phyloP scores from a whole-genome alignment of 2,113 vertebrate genomes.

The Australoheros scitulus region DNA sequence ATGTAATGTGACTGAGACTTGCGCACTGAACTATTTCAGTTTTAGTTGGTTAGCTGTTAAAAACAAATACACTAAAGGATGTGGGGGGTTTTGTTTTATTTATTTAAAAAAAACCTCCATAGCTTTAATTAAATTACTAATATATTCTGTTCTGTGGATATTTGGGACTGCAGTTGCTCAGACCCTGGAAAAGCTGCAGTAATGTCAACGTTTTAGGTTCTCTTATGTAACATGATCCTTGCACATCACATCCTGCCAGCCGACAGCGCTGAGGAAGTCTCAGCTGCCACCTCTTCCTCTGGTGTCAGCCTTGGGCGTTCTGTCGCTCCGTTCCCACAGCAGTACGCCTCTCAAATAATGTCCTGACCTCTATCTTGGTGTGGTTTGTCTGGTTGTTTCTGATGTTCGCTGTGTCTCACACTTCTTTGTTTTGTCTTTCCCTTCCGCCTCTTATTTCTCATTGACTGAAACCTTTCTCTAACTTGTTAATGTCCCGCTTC shows the following conservation, averaged over 20 bases:
- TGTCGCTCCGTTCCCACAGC: constrained; percentile 28
- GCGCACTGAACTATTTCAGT: background rate
- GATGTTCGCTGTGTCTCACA: constrained; percentile 7
- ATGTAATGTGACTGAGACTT: background rate
- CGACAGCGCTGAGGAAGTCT: constrained; percentile 55
- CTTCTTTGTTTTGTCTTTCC: background rate
- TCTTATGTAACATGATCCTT: constrained; percentile 57
- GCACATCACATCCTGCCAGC: constrained; percentile 66
- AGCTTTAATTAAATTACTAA: background rate
- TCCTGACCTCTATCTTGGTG: constrained; percentile 46
- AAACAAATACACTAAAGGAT: background rate
- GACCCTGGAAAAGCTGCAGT: constrained; percentile 43
- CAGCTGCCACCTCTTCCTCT: constrained; percentile 66
- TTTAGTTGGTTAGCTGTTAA: background rate
- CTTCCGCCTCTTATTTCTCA: background rate
- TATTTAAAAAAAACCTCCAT: background rate
- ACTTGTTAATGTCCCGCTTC: background rate
- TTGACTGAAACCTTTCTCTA: background rate
- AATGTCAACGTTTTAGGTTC: constrained; percentile 28
- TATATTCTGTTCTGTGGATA: background rate
- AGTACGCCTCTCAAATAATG: constrained; percentile 40
- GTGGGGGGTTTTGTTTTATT: background rate
- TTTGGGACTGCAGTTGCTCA: constrained; percentile 24
- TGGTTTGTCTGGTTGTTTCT: constrained; percentile 21
- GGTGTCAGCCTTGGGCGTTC: constrained; percentile 56